phyloP scores from a whole-genome alignment of 2,797 vertebrate genomes.

The Zenarchopterus dispar region DNA sequence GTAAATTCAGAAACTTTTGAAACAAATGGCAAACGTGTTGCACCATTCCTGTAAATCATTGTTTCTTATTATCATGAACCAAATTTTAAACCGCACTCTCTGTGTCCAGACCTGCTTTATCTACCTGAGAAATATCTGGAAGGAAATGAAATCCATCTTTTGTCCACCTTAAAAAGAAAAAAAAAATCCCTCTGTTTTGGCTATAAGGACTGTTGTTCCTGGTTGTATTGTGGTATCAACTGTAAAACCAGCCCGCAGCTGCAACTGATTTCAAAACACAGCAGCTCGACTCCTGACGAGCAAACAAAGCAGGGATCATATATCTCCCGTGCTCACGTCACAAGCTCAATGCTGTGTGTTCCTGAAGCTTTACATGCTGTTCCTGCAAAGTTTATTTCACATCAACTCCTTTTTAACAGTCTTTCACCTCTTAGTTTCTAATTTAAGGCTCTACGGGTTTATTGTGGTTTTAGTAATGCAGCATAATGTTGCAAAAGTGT shows the following conservation, averaged over 20 bases:
- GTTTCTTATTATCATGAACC: slow-evolving; percentile 12
- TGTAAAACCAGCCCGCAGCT: slow-evolving; percentile 36
- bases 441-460: slow-evolving; percentile 1
- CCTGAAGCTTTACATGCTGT: slow-evolving; percentile 31
- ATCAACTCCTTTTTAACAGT: slow-evolving; percentile 12
- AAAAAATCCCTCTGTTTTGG: slow-evolving; percentile 33
- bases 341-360: slow-evolving; percentile 32
- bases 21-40: background rate
- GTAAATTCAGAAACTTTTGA: background rate
- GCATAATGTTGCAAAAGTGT: background rate
- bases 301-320: slow-evolving; percentile 43
- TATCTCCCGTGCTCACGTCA: slow-evolving; percentile 32
- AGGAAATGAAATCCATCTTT: slow-evolving; percentile 25
- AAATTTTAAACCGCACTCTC: slow-evolving; percentile 22
- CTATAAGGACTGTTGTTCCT: slow-evolving; percentile 38
- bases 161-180: slow-evolving; percentile 26
- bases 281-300: slow-evolving; percentile 36
- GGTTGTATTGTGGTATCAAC: slow-evolving; percentile 25
- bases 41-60: no score
- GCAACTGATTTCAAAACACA: slow-evolving; percentile 45
- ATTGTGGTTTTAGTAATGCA: background rate
- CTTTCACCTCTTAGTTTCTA: background rate
- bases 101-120: slow-evolving; percentile 35
- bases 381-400: slow-evolving; percentile 23
- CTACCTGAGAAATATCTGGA: slow-evolving; percentile 18